A percentile compares a stretch with the other conserved stretches of the same genome.
phyloP scores from a whole-genome alignment of 2,888 invertebrate species.

The Drosophila phalerata region DNA sequence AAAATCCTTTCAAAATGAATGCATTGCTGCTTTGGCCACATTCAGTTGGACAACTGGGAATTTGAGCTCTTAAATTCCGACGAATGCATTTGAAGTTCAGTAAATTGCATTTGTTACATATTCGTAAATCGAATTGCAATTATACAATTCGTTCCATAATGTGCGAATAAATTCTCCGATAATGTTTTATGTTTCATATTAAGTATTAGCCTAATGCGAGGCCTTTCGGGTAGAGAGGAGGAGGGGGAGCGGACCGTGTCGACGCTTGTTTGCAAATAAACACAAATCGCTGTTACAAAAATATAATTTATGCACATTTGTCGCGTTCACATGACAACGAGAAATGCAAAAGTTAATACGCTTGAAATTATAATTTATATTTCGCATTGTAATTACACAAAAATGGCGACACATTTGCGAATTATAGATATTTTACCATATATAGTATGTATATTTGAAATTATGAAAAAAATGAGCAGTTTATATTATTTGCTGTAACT shows the following conservation, averaged over 20 bases:
- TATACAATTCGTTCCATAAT: conserved; percentile 75
- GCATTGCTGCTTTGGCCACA: conserved; percentile 35
- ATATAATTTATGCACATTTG: conserved; percentile 62
- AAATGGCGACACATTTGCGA: conserved; percentile 30
- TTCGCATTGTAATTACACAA: conserved; percentile 50
- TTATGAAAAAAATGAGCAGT: conserved; percentile 2
- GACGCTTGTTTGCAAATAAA: conserved; percentile 71
- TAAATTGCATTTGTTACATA: conserved; percentile 54
- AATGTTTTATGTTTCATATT: conserved; percentile 40
- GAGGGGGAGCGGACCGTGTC: conserved; percentile 14
- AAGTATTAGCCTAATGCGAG: conserved; percentile 17
- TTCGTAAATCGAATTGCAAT: conserved; percentile 75
- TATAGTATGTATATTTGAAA: conserved; percentile 13
- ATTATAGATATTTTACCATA: conserved; percentile 11
- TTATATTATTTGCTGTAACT: conserved; percentile 26
- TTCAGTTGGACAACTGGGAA: neutral
- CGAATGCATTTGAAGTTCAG: conserved; percentile 24
- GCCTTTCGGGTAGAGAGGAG: neutral
- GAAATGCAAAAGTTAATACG: conserved; percentile 52
- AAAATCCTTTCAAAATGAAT: conserved; percentile 39
- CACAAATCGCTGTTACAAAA: conserved; percentile 66
- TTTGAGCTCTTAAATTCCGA: conserved; percentile 27
- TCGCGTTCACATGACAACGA: conserved; percentile 39
- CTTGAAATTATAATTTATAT: conserved; percentile 57
- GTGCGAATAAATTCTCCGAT: conserved; percentile 55